A percentile compares a stretch with the other conserved stretches of the same genome.
These are phyloP conservation scores for Gallinago solitaria DNA, from an alignment of 2,797 vertebrate species.

Conservation along the genomic window DNA sequence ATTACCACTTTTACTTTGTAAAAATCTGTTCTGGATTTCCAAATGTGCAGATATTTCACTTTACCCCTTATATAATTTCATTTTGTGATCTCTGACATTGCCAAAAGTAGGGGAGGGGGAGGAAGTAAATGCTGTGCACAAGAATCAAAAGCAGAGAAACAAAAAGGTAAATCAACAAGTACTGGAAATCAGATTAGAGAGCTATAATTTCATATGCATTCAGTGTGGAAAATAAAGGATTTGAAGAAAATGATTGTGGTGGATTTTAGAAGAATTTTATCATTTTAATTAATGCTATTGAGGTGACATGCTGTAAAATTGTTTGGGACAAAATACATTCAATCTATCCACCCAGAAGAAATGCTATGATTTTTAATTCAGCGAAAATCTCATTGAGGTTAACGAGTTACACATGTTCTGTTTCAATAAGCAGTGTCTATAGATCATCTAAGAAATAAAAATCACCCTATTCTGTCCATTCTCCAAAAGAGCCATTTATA, in stretches of 20 bases:
- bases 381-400: not conserved
- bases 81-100: not conserved
- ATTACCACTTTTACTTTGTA: not conserved
- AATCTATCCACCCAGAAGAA: not conserved
- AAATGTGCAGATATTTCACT: not conserved
- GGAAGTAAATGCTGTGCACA: not conserved
- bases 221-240: not conserved
- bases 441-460: not conserved
- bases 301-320: not conserved
- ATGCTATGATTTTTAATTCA: not conserved
- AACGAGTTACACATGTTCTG: not conserved
- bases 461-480: not conserved
- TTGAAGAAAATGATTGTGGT: not conserved
- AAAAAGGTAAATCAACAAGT: slow-evolving; percentile 1
- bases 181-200: not conserved
- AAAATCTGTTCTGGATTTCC: not conserved
- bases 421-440: not conserved
- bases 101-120: not conserved
- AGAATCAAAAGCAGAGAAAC: not conserved
- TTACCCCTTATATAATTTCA: not conserved
- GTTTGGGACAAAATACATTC: not conserved
- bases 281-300: not conserved
- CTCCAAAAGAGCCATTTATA: not conserved
- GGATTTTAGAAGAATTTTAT: not conserved
- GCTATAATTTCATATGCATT: not conserved